These are phyloP conservation scores for Charadrius vociferus DNA, from an alignment of 2,113 vertebrate genomes.

Conservation along the genomic window DNA sequence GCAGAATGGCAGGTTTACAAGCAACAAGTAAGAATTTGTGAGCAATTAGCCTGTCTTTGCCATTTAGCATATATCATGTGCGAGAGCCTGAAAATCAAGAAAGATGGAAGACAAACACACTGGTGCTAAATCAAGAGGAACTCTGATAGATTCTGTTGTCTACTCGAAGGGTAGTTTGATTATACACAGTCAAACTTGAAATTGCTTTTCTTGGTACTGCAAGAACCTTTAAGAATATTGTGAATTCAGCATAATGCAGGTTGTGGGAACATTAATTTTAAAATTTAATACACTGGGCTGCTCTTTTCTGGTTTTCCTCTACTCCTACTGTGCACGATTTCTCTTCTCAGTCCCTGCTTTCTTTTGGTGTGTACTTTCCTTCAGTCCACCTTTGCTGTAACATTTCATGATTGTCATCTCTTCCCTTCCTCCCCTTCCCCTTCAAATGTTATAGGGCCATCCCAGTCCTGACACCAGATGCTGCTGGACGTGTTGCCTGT, in stretches of 20 bases:
- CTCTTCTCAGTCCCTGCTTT: neutral
- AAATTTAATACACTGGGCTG: neutral
- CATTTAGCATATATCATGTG: neutral
- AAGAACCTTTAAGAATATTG: neutral
- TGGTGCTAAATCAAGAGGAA: neutral
- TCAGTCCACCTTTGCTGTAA: neutral
- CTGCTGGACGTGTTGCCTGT: neutral
- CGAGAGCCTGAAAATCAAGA: neutral
- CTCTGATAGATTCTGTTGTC: neutral
- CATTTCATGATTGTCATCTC: neutral
- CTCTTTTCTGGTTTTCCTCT: neutral
- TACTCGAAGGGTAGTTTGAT: neutral
- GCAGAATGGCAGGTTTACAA: constrained; percentile 15
- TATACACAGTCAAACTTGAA: neutral
- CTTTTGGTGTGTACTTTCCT: neutral
- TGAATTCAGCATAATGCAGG: neutral
- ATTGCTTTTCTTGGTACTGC: neutral
- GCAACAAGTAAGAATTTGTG: neutral
- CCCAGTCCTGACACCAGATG: neutral
- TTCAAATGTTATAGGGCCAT: neutral
- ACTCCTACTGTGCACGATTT: neutral
- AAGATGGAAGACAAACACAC: neutral
- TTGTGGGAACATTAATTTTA: neutral
- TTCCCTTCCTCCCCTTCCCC: neutral
- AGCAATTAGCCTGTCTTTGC: neutral